Base-by-base conservation (phyloP, 1,140 invertebrate species). In the Drosophila nannoptera region DNA sequence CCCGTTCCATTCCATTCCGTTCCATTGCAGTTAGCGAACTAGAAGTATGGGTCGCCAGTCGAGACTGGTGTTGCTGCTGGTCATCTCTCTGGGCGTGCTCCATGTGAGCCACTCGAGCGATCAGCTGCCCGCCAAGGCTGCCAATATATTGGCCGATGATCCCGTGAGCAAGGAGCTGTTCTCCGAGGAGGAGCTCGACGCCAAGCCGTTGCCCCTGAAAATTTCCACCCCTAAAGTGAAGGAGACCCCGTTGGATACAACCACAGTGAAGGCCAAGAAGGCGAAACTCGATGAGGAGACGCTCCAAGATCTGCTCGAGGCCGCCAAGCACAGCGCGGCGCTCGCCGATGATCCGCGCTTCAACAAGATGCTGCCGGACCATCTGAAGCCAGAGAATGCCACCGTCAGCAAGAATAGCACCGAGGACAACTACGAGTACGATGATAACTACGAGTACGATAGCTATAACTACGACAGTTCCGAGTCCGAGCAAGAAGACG, bases 21-120 rank as follows among this genome's bases (percentile, higher is more conserved):
- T 68, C 46, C 40, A 3, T 73, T 64, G 61, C 67, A 84, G 81
- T 64, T 77, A 67, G 62, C 62, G 56, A 75, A 49, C 52, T 7
- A 50, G 46, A 6, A 62, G 16, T 52, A 88, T 88, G 87, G 68
- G 87, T 83, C 78, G 84, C 84, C 87, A 88, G 81, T 71, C 69
- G 63, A 80, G 81, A 78, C 87, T 88, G 81, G 87, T 87, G 69
- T 76, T 88, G 72, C 67, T 88, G 72, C 66, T 88, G 66, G 66
- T 75, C 53, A 59, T 88, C 67, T 73, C 75, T 4, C 63, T 87
- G 65, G 64, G 60, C 14, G 56, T 70, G 5, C 69, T 82, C 32
- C 78, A 87, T n/a, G 63, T 78, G 59, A 73, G 73, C 45, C 63
- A 69, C 4, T 58, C 83, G 14, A 77, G 38, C 54, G 35, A 72